phyloP scores from a whole-genome alignment of 2,888 invertebrate species.

The Idaea dimidiata region DNA sequence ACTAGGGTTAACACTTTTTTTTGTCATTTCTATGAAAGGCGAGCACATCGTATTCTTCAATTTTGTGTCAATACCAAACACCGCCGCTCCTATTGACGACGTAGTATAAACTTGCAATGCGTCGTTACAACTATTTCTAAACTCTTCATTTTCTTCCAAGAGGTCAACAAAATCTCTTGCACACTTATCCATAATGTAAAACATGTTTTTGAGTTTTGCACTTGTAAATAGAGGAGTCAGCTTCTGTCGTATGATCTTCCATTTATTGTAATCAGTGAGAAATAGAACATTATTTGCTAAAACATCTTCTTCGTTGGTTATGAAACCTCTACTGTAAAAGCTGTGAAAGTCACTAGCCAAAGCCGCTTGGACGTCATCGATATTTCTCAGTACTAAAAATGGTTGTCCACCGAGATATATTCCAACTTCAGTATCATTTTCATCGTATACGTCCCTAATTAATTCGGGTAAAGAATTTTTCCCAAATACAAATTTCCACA shows the following conservation, averaged over 20 bases:
- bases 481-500: slow-evolving; percentile 44
- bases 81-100: slow-evolving; percentile 51
- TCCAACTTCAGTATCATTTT: slow-evolving; percentile 44
- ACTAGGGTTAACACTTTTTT: slow-evolving; percentile 25
- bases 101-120: slow-evolving; percentile 46
- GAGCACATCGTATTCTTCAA: slow-evolving; percentile 47
- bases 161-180: slow-evolving; percentile 50
- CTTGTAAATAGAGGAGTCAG: slow-evolving; percentile 62
- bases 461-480: slow-evolving; percentile 50
- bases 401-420: slow-evolving; percentile 41
- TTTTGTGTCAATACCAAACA: slow-evolving; percentile 54
- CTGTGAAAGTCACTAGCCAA: slow-evolving; percentile 51
- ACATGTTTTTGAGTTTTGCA: slow-evolving; percentile 61
- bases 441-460: slow-evolving; percentile 48
- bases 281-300: slow-evolving; percentile 55
- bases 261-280: slow-evolving; percentile 49
- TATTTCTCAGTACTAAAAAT: slow-evolving; percentile 45
- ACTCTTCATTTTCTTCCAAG: slow-evolving; percentile 26
- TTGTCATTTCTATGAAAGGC: slow-evolving; percentile 44
- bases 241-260: slow-evolving; percentile 63
- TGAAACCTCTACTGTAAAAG: slow-evolving; percentile 52
- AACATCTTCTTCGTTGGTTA: slow-evolving; percentile 44
- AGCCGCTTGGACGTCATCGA: slow-evolving; percentile 54
- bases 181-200: slow-evolving; percentile 52
- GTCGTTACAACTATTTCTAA: slow-evolving; percentile 23